A percentile compares a stretch with the other conserved stretches of the same genome.
phyloP scores from a whole-genome alignment of 2,797 vertebrate species.

The Clarias laeviceps region DNA sequence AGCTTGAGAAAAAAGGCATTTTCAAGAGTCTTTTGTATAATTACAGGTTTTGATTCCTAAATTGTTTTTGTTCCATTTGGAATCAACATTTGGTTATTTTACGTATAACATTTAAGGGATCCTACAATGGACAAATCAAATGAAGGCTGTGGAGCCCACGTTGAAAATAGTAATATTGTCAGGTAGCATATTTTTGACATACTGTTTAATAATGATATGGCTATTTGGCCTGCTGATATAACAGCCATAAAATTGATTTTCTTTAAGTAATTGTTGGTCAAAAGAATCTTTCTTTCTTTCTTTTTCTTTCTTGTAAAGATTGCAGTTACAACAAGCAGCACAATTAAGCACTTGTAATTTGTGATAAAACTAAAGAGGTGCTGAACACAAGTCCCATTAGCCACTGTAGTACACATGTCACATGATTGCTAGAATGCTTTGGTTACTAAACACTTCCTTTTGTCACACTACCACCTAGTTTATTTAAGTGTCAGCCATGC shows the following conservation, averaged over 20 bases:
- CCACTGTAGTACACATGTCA: too few relatives aligned
- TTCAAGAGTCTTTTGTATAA: neutral
- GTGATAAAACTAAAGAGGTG: too few relatives aligned
- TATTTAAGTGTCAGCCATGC: too few relatives aligned
- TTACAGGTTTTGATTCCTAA: neutral
- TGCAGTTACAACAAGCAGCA: neutral
- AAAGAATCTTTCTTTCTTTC: neutral
- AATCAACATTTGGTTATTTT: neutral
- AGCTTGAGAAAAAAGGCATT: neutral
- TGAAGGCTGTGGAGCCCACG: neutral
- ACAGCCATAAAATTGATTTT: neutral
- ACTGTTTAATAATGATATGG: neutral
- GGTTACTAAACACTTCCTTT: too few relatives aligned
- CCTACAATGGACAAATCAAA: neutral
- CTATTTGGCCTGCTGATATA: neutral
- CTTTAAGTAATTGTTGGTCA: neutral
- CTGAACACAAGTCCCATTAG: too few relatives aligned
- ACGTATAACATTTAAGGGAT: neutral
- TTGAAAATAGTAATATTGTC: neutral
- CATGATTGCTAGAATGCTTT: too few relatives aligned
- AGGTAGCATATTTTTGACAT: neutral
- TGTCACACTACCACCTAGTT: too few relatives aligned
- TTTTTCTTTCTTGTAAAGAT: neutral
- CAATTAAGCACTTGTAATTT: neutral
- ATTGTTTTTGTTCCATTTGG: neutral